Conservation (phyloP, 2,113 vertebrate species). For the Oncorhynchus nerka region DNA sequence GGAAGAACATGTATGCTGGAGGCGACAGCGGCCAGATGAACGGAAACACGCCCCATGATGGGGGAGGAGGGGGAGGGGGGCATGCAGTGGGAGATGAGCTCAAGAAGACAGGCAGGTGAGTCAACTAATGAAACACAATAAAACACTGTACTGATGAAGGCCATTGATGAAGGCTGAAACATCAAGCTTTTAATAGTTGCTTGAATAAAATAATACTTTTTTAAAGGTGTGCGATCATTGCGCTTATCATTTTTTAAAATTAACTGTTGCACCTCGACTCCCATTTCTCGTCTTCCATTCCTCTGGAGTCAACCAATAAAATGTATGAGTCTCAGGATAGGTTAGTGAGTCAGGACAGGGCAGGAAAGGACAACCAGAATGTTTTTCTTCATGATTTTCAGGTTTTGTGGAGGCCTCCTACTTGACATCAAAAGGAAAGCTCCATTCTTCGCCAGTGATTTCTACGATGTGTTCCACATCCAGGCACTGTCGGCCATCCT, state of each 20-base stretch:
- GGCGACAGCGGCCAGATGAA: conserved; percentile 93
- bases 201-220: too few relatives aligned
- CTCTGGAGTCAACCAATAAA: too few relatives aligned
- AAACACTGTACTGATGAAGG: too few relatives aligned
- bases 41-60: conserved; percentile 86
- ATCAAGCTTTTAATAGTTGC: too few relatives aligned
- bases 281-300: too few relatives aligned
- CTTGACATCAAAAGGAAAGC: conserved; percentile 95
- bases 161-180: too few relatives aligned
- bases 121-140: too few relatives aligned
- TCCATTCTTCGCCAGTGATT: conserved; percentile 92
- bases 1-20: conserved; percentile 94
- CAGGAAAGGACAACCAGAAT: conserved; percentile 1
- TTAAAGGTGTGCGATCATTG: too few relatives aligned
- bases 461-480: conserved; percentile 92
- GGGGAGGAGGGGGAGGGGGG: conserved; percentile 83
- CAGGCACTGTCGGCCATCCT: conserved; percentile 93
- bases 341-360: background rate
- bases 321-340: background rate
- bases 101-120: conserved; percentile 87
- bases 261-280: too few relatives aligned
- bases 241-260: too few relatives aligned
- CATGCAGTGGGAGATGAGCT: conserved; percentile 86
- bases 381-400: conserved; percentile 46
- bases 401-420: conserved; percentile 94